Conservation (phyloP, 2,797 vertebrate genomes). For the Lacerta agilis region DNA sequence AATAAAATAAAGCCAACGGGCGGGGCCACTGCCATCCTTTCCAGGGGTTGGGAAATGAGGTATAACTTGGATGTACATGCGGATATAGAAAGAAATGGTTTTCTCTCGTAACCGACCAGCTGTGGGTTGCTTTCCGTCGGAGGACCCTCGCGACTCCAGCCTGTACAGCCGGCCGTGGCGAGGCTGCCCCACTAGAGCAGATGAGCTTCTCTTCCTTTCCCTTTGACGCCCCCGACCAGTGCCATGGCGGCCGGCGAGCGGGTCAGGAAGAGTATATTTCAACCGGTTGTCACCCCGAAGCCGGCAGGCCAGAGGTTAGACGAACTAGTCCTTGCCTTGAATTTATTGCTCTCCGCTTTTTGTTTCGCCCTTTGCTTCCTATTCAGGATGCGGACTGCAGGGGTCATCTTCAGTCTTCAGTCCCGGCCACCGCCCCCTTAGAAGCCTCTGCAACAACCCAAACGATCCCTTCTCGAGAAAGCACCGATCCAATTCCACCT, state of each 20-base stretch:
- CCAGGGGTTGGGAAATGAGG: constrained; percentile 91
- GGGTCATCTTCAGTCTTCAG: constrained; percentile 70
- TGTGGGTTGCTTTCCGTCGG: constrained; percentile 86
- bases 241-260: not conserved
- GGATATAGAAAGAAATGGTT: constrained; percentile 96
- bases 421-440: constrained; percentile 16
- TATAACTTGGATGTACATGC: constrained; percentile 79
- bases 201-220: constrained; percentile 75
- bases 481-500: not conserved
- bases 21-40: no score
- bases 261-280: constrained; percentile 61
- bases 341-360: constrained; percentile 85
- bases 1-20: not conserved
- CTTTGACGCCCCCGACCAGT: constrained; percentile 62
- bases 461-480: not conserved
- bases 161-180: constrained; percentile 72
- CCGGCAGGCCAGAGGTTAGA: constrained; percentile 88
- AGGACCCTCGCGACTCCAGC: constrained; percentile 89
- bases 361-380: constrained; percentile 72
- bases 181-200: constrained; percentile 79
- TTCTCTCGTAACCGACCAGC: constrained; percentile 90
- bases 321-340: constrained; percentile 86
- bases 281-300: constrained; percentile 77
- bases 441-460: not conserved
- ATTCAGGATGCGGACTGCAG: constrained; percentile 77